phyloP scores from a whole-genome alignment of 1,140 invertebrate genomes.

The Diploscapter pachys region DNA sequence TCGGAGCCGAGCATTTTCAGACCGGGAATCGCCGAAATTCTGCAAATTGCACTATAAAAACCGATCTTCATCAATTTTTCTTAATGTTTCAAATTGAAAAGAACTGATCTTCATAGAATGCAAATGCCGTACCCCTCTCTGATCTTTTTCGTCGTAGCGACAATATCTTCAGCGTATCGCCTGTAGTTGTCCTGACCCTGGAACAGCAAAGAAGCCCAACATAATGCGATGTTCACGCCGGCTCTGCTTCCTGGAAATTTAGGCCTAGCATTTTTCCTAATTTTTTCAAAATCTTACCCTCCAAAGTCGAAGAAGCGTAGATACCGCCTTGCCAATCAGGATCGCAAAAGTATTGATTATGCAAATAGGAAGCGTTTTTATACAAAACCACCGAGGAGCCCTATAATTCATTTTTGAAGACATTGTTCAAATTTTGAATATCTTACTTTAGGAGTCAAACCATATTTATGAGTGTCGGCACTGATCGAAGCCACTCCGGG shows the following conservation, averaged over 20 bases:
- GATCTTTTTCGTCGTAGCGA: slow-evolving; percentile 76
- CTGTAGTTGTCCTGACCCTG: slow-evolving; percentile 83
- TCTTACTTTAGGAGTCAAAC: background rate
- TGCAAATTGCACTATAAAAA: background rate
- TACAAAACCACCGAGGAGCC: slow-evolving; percentile 91
- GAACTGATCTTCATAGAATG: background rate
- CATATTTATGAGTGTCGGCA: slow-evolving; percentile 85
- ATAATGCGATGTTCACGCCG: slow-evolving; percentile 74
- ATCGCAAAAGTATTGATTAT: slow-evolving; percentile 83
- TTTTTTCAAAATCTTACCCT: slow-evolving; percentile 64
- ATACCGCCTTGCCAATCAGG: slow-evolving; percentile 96
- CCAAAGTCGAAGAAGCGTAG: slow-evolving; percentile 93
- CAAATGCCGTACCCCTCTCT: slow-evolving; percentile 64
- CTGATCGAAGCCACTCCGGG: slow-evolving; percentile 93
- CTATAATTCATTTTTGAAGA: slow-evolving; percentile 86
- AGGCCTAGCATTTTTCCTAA: slow-evolving; percentile 46
- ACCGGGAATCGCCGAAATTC: slow-evolving; percentile 71
- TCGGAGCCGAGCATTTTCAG: slow-evolving; percentile 83
- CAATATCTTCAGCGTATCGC: slow-evolving; percentile 75
- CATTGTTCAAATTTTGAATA: too few relatives aligned
- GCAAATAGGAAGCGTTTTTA: slow-evolving; percentile 72
- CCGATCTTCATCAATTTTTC: too few relatives aligned
- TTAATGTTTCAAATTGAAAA: background rate
- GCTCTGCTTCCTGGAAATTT: slow-evolving; percentile 59
- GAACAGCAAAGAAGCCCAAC: slow-evolving; percentile 88